A percentile compares a stretch with the other conserved stretches of the same genome.
Evolutionary conservation across 2,113 vertebrate genomes (phyloP).

Genomic region (Mustelus asterias): DNA sequence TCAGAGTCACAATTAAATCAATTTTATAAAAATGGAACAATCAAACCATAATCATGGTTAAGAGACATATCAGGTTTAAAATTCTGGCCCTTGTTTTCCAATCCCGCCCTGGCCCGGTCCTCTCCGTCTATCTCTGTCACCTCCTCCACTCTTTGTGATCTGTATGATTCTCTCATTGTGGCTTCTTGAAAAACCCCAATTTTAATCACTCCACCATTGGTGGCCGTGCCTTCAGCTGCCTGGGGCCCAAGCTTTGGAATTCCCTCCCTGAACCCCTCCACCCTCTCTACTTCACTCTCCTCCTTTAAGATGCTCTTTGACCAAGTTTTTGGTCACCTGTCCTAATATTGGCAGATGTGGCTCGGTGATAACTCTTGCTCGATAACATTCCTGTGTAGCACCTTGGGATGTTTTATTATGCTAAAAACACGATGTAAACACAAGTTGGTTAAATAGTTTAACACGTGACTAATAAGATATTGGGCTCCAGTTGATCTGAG

Average conservation of each 20-base stretch:
- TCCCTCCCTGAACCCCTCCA: not conserved
- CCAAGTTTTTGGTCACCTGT: not conserved
- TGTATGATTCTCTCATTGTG: not conserved
- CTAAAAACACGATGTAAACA: no score
- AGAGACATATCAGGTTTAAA: not conserved
- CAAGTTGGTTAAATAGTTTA: no score
- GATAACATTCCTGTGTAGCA: no score
- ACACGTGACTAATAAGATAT: no score
- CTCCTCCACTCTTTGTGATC: not conserved
- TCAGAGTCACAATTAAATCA: not conserved
- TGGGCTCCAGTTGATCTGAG: not conserved
- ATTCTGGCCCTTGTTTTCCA: not conserved
- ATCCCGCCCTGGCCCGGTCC: not conserved
- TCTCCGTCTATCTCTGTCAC: not conserved
- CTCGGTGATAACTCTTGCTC: not conserved
- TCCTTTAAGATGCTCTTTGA: not conserved
- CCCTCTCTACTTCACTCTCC: not conserved
- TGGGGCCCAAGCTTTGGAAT: not conserved
- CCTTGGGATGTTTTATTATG: no score
- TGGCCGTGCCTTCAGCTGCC: not conserved
- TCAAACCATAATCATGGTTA: not conserved
- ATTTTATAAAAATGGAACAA: not conserved
- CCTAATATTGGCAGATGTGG: not conserved
- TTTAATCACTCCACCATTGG: not conserved
- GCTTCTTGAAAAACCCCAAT: not conserved